These are phyloP conservation scores for Noctua pronuba DNA, from an alignment of 2,888 invertebrate species.

Conservation along the genomic window DNA sequence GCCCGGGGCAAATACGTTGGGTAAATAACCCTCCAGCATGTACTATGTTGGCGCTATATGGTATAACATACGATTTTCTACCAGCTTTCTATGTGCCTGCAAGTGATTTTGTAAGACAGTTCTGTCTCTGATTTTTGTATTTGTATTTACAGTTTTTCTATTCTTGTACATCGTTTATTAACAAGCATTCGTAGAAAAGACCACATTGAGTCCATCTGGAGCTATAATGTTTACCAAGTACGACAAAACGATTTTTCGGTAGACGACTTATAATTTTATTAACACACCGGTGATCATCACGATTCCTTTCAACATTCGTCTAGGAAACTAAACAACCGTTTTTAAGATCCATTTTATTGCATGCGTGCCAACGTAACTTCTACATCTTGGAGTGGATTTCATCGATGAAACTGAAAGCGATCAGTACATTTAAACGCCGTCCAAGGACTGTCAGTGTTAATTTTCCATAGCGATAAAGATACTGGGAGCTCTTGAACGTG, in stretches of 20 bases:
- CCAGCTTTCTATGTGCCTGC: slow-evolving; percentile 39
- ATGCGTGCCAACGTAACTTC: not conserved
- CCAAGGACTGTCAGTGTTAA: not conserved
- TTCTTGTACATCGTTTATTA: not conserved
- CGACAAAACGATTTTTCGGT: not conserved
- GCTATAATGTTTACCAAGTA: not conserved
- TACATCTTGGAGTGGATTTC: not conserved
- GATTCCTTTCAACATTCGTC: not conserved
- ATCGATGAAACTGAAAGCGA: not conserved
- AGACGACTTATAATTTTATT: not conserved
- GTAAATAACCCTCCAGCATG: slow-evolving; percentile 79
- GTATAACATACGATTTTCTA: slow-evolving; percentile 55
- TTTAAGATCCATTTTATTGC: not conserved
- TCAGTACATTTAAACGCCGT: not conserved
- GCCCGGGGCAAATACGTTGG: slow-evolving; percentile 81
- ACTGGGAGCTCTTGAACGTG: not conserved
- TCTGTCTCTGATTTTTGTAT: not conserved
- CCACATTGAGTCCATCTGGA: not conserved
- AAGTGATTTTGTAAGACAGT: slow-evolving; percentile 42
- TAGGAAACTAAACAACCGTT: not conserved
- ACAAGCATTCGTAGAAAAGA: not conserved
- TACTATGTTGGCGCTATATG: slow-evolving; percentile 56
- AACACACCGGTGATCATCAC: not conserved
- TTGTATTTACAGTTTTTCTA: not conserved
- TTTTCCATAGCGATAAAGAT: not conserved